phyloP scores from a whole-genome alignment of 1,140 invertebrate species.

The Dinothrombium tinctorium region DNA sequence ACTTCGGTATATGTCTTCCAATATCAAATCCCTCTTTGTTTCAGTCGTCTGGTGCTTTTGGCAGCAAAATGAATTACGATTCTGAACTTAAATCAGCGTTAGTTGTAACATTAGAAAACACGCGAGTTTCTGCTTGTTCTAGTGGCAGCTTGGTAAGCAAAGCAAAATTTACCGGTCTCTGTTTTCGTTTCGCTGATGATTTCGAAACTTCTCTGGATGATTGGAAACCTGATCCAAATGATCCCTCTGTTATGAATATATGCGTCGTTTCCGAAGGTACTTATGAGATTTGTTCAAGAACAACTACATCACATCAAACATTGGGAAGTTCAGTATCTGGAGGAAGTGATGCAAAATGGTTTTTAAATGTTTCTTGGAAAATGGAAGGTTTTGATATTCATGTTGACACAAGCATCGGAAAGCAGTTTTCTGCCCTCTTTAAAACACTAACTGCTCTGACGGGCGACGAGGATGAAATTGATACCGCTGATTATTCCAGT shows the following conservation, averaged over 20 bases:
- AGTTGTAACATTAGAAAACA: slow-evolving; percentile 78
- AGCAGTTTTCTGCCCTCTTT: slow-evolving; percentile 71
- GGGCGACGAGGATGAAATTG: slow-evolving; percentile 25
- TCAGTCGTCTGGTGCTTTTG: background rate
- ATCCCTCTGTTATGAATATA: slow-evolving; percentile 67
- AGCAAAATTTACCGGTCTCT: slow-evolving; percentile 37
- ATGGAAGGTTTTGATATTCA: slow-evolving; percentile 98
- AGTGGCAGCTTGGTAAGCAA: slow-evolving; percentile 54
- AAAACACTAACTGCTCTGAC: slow-evolving; percentile 85
- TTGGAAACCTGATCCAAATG: slow-evolving; percentile 74
- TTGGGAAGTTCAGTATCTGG: background rate
- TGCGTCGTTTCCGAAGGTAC: slow-evolving; percentile 93
- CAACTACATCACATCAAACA: slow-evolving; percentile 40
- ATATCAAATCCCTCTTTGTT: slow-evolving; percentile 3
- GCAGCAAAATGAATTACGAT: slow-evolving; percentile 24
- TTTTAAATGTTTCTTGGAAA: slow-evolving; percentile 89
- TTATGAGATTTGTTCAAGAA: slow-evolving; percentile 84
- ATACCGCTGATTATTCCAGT: slow-evolving; percentile 11
- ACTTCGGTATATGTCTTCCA: slow-evolving; percentile 90
- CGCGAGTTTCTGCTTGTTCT: slow-evolving; percentile 69
- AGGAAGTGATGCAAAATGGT: slow-evolving; percentile 77
- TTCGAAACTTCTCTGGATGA: slow-evolving; percentile 88
- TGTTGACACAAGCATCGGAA: slow-evolving; percentile 82
- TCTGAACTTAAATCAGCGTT: slow-evolving; percentile 62
- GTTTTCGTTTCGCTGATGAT: slow-evolving; percentile 78